Percentiles rank a stretch among this genome's conserved stretches.
These are phyloP conservation scores for Colostygia pectinataria DNA, from an alignment of 2,888 invertebrate genomes.

Conservation along the genomic window DNA sequence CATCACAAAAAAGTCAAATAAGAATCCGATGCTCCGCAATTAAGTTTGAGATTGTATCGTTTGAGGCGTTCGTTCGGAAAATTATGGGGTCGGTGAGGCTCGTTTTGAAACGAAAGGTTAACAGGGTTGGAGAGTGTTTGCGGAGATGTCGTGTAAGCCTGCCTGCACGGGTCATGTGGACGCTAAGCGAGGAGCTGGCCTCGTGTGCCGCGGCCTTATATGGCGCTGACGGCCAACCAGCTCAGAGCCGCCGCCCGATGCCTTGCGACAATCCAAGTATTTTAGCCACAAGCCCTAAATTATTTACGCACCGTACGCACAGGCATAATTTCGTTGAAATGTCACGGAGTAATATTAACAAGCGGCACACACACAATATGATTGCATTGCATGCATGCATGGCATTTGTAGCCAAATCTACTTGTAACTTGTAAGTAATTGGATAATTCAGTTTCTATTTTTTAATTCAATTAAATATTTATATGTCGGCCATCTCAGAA, in stretches of 20 bases:
- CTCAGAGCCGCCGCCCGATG: conserved; percentile 35
- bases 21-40: conserved; percentile 38
- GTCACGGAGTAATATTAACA: conserved; percentile 45
- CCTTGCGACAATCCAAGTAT: conserved; percentile 60
- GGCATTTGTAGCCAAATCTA: conserved; percentile 12
- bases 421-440: conserved; percentile 12
- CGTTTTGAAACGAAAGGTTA: conserved; percentile 40
- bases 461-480: conserved; percentile 7
- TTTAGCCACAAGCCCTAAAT: conserved; percentile 67
- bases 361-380: conserved; percentile 32
- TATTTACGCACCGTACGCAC: conserved; percentile 51
- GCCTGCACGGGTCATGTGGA: conserved; percentile 25
- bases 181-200: conserved; percentile 51
- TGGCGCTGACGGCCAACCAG: conserved; percentile 66
- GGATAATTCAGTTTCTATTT: conserved; percentile 11
- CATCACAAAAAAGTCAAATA: conserved; percentile 29
- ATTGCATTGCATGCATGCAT: conserved; percentile 1
- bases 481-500: conserved; percentile 4
- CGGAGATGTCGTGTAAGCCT: conserved; percentile 42
- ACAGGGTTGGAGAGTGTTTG: conserved; percentile 48
- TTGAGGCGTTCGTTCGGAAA: conserved; percentile 38
- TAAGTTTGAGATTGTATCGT: conserved; percentile 44
- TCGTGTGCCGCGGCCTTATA: conserved; percentile 68
- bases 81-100: conserved; percentile 40
- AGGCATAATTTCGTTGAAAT: conserved; percentile 52